Evolutionary conservation across 2,113 vertebrate species (phyloP), one percentile per base, ranked within the genome.

Genomic region (Limanda limanda): DNA sequence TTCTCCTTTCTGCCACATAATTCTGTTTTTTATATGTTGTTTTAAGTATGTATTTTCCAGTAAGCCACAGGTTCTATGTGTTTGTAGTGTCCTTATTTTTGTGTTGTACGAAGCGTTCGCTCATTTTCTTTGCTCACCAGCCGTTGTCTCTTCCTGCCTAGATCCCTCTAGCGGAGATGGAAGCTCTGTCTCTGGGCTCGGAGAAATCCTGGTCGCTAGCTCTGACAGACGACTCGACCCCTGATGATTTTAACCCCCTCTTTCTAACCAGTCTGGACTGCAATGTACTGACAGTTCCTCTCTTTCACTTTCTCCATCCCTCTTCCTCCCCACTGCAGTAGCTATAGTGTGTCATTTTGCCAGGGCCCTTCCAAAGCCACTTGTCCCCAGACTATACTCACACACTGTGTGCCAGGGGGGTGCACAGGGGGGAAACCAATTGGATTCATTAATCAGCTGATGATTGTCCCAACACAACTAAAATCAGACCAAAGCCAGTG

Each of bases 101-200:
- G 57, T 80, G 57, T 0, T 0, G 31, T 78, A 23, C 76, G 35
- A 62, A 73, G 66, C 51, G 69, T 63, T 20, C 35, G 5, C n/a
- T 1, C 3, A 10, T 11, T 54, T 54, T 54, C 51, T 76, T 72
- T 80, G 93, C 96, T 99, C 92, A 98, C 91, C 94, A 90, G 94
- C 88, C 92, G 63, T 95, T 96, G 89, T 98, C 95, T 99, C 95
- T 98, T 94, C 96, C 96, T 93, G 92, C 95, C 96, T 95, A 99
- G 98, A 98, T 99, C 94, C 97, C 97, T 96, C 96, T 99, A 97
- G 98, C 98, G 93, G 98, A 99, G 97, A 97, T 98, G 98, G 98
- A 99, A 94, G 97, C 95, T 96, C 94, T 99, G 93, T 99, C 98
- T 97, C 95, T 98, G 97, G 94, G 96, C 94, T 99, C 98, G 93